phyloP scores from a whole-genome alignment of 92 coral and sea anemone species.

The Palythoa grandis region DNA sequence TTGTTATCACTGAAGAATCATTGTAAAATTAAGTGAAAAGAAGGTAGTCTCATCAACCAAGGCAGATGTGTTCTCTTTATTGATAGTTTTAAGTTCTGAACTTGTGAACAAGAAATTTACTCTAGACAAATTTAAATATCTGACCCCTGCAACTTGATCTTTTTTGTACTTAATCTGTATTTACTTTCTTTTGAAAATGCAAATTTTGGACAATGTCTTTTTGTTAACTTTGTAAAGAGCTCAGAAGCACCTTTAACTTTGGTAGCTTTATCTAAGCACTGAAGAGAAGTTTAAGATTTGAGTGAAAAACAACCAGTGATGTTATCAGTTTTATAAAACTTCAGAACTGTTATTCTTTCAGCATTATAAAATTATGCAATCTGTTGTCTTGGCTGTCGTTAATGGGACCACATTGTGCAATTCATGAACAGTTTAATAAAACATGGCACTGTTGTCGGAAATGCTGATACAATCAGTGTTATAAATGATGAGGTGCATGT shows the following conservation, averaged over 20 bases:
- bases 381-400: not conserved
- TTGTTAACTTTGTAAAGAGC: not conserved
- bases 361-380: constrained; percentile 12
- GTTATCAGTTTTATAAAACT: not conserved
- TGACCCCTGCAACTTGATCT: not conserved
- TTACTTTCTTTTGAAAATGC: not conserved
- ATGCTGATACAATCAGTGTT: not conserved
- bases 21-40: not conserved
- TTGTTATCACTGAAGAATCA: constrained; percentile 9
- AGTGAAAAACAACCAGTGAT: not conserved
- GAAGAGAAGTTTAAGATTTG: not conserved
- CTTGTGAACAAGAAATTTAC: not conserved
- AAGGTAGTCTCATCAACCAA: not conserved
- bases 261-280: not conserved
- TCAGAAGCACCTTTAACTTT: not conserved
- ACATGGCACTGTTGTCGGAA: not conserved
- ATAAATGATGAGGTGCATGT: not conserved
- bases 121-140: not conserved
- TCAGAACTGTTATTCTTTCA: not conserved
- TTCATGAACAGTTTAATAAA: not conserved
- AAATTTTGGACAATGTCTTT: constrained; percentile 2
- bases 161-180: not conserved
- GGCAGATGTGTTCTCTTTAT: constrained; percentile 17
- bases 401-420: not conserved
- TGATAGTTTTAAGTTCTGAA: not conserved